Conservation (phyloP, 2,113 vertebrate species). For the Ochotona curzoniae region DNA sequence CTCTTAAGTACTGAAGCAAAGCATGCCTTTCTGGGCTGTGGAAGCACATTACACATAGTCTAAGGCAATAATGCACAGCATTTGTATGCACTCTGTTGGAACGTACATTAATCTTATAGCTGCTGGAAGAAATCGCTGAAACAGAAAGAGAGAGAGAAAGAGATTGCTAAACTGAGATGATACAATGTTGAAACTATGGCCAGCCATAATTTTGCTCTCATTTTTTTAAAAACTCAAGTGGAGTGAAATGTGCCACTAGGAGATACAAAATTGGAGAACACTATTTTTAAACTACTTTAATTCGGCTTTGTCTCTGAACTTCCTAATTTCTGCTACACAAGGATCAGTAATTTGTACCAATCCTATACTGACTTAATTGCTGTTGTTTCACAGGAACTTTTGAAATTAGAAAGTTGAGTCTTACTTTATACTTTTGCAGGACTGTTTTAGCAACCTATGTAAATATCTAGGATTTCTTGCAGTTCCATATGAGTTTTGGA, state of each 20-base stretch:
- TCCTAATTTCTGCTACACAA: background rate
- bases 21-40: rapidly evolving
- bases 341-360: background rate
- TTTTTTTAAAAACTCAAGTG: background rate
- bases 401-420: background rate
- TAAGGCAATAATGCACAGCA: background rate
- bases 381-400: background rate
- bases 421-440: background rate
- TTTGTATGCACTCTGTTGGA: background rate
- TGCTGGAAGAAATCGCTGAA: slow-evolving; percentile 71
- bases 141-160: background rate
- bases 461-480: background rate
- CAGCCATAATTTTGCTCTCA: background rate
- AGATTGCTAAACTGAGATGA: background rate
- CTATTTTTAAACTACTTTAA: background rate
- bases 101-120: slow-evolving; percentile 50
- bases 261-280: background rate
- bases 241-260: background rate
- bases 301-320: background rate
- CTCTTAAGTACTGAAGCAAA: slow-evolving; percentile 16
- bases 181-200: background rate
- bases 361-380: background rate
- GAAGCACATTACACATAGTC: background rate
- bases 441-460: background rate
- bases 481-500: background rate